phyloP scores from a whole-genome alignment of 1,140 invertebrate species.

The Seison nebaliae region DNA sequence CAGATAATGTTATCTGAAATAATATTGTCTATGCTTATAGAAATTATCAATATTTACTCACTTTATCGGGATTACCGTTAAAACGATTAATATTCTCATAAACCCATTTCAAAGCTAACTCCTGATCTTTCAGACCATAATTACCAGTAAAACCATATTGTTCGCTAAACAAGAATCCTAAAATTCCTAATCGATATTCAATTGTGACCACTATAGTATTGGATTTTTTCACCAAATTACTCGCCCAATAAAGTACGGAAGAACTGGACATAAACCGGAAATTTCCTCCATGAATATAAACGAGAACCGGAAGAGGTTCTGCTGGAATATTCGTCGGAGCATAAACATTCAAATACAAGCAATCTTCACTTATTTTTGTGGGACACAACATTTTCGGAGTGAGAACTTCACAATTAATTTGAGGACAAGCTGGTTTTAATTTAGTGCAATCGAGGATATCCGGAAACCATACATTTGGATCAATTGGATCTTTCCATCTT shows the following conservation, averaged over 20 bases:
- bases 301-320: slow-evolving; percentile 39
- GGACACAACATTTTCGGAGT: slow-evolving; percentile 18
- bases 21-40: background rate
- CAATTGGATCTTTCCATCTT: slow-evolving; percentile 14
- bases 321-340: slow-evolving; percentile 31
- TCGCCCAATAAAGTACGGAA: slow-evolving; percentile 67
- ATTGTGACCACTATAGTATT: slow-evolving; percentile 63
- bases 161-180: slow-evolving; percentile 8
- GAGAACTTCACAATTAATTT: slow-evolving; percentile 6
- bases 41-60: background rate
- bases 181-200: slow-evolving; percentile 49
- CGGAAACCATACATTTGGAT: slow-evolving; percentile 44
- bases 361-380: slow-evolving; percentile 81
- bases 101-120: slow-evolving; percentile 18
- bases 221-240: slow-evolving; percentile 44
- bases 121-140: slow-evolving; percentile 18
- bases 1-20: slow-evolving; percentile 71
- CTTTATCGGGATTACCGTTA: slow-evolving; percentile 16
- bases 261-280: slow-evolving; percentile 59
- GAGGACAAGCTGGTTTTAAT: slow-evolving; percentile 49
- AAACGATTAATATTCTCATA: slow-evolving; percentile 18
- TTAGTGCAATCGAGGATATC: slow-evolving; percentile 42
- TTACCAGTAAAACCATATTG: slow-evolving; percentile 16
- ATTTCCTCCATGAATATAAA: slow-evolving; percentile 55
- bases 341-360: slow-evolving; percentile 71